These are phyloP conservation scores for Metallyticus violacea DNA, from an alignment of 2,888 invertebrate genomes.

Conservation along the genomic window DNA sequence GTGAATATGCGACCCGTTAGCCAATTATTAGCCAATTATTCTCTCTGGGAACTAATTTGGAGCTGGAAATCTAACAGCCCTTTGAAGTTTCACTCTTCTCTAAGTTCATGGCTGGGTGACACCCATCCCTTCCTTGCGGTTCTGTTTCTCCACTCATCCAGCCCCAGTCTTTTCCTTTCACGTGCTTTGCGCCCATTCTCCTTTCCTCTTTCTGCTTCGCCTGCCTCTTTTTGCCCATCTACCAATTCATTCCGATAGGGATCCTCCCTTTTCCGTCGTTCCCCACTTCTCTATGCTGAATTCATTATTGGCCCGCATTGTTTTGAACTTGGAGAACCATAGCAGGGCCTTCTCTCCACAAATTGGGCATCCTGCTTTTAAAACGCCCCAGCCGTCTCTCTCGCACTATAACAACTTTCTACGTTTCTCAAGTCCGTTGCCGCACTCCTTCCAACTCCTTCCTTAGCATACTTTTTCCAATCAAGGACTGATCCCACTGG, in stretches of 20 bases:
- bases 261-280: slow-evolving; percentile 12
- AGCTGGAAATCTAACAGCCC: slow-evolving; percentile 26
- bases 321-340: slow-evolving; percentile 5
- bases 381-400: background rate
- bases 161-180: background rate
- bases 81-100: slow-evolving; percentile 21
- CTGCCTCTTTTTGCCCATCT: background rate
- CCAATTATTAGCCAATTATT: slow-evolving; percentile 27
- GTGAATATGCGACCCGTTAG: slow-evolving; percentile 26
- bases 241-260: slow-evolving; percentile 2
- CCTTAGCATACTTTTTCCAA: background rate
- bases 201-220: slow-evolving; percentile 9
- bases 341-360: slow-evolving; percentile 10
- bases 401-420: background rate
- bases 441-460: background rate
- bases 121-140: background rate
- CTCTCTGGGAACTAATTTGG: slow-evolving; percentile 30
- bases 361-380: slow-evolving; percentile 9
- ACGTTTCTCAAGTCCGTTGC: background rate
- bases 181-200: background rate
- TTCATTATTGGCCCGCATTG: slow-evolving; percentile 25
- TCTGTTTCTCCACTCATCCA: background rate
- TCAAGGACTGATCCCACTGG: background rate
- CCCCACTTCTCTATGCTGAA: slow-evolving; percentile 5
- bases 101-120: slow-evolving; percentile 24